Percentiles rank a stretch among this genome's conserved stretches.
These are phyloP conservation scores for Carcina quercana DNA, from an alignment of 2,888 invertebrate species.

Conservation along the genomic window DNA sequence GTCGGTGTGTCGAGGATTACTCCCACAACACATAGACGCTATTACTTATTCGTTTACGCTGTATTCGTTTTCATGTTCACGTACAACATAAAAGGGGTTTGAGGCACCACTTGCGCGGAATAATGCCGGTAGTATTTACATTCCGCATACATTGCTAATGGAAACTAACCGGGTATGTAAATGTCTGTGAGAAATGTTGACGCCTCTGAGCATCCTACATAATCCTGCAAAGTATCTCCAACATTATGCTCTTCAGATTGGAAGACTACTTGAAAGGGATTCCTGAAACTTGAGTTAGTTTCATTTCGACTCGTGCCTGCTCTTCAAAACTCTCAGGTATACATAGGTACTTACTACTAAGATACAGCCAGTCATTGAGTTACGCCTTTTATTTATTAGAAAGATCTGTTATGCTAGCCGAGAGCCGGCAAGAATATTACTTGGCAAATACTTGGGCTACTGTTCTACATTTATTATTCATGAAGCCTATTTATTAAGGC, in stretches of 20 bases:
- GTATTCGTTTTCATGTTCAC: constrained; percentile 19
- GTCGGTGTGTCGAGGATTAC: constrained; percentile 10
- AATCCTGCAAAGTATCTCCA: no score
- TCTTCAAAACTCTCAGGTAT: constrained; percentile 1
- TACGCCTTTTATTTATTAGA: constrained; percentile 8
- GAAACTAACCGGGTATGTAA: background rate
- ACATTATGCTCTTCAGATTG: no score
- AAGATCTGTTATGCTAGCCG: constrained; percentile 5
- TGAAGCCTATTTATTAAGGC: constrained; percentile 38
- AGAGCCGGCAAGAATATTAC: constrained; percentile 3
- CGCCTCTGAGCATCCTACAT: background rate
- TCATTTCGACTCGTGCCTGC: background rate
- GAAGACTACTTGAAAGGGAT: no score
- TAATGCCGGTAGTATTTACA: constrained; percentile 8
- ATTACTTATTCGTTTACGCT: constrained; percentile 26
- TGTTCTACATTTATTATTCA: constrained; percentile 33
- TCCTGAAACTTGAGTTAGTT: constrained; percentile 2
- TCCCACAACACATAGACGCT: constrained; percentile 22
- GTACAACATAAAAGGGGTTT: constrained; percentile 14
- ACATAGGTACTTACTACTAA: no score
- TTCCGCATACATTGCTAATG: constrained; percentile 5
- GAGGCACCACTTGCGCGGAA: constrained; percentile 9
- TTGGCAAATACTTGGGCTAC: constrained; percentile 25
- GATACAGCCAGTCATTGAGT: constrained; percentile 2
- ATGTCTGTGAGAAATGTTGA: background rate